phyloP scores from a whole-genome alignment of 2,888 invertebrate genomes.

The Brenthis daphne region DNA sequence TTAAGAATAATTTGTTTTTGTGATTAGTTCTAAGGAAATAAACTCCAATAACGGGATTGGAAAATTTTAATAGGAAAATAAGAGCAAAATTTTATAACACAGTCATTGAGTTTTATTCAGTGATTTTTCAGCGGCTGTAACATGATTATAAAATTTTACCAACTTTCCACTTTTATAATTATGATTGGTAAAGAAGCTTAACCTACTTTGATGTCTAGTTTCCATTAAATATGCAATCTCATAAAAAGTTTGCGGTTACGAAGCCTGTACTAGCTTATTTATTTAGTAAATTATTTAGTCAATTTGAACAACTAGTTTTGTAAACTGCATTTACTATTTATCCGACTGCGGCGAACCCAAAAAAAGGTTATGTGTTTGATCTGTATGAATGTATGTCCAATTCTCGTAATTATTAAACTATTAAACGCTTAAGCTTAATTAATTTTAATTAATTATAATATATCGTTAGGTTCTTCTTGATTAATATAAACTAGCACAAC shows the following conservation, averaged over 20 bases:
- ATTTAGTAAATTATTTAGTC: background rate
- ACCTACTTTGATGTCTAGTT: conserved; percentile 24
- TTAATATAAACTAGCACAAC: too few relatives aligned
- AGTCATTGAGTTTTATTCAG: conserved; percentile 2
- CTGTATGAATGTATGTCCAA: too few relatives aligned
- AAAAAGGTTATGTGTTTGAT: too few relatives aligned
- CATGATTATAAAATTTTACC: conserved; percentile 8
- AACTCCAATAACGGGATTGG: background rate
- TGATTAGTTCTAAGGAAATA: background rate
- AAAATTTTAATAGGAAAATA: background rate
- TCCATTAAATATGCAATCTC: conserved; percentile 1
- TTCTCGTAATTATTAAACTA: too few relatives aligned
- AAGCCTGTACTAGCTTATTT: background rate
- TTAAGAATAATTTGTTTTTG: too few relatives aligned
- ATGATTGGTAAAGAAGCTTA: conserved; percentile 24
- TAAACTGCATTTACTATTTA: too few relatives aligned
- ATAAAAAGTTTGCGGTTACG: background rate
- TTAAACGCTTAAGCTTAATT: too few relatives aligned
- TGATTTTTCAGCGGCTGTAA: conserved; percentile 3
- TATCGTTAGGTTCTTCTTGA: too few relatives aligned
- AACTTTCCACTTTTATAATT: conserved; percentile 27
- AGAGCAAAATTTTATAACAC: conserved; percentile 11
- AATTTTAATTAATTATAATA: too few relatives aligned
- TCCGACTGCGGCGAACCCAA: too few relatives aligned
- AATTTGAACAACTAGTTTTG: too few relatives aligned